Evolutionary conservation across 2,888 invertebrate genomes (phyloP), one percentile per base, ranked within the genome.

Genomic region (Athetis lepigone): DNA sequence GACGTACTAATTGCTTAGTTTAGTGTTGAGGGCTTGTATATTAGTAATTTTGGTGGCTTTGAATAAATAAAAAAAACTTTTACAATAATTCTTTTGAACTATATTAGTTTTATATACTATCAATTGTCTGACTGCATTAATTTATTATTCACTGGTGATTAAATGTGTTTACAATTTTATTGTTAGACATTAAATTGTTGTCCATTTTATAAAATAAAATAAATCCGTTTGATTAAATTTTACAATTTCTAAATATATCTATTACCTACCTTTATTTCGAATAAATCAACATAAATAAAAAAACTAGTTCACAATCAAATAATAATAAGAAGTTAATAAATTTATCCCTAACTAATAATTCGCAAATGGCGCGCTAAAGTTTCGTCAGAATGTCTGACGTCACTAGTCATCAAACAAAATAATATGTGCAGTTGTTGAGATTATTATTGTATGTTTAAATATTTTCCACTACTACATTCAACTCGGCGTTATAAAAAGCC

Each of bases 401-500:
- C 84, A 84, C 85, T 87, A 88, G 85, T 88, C 88, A 88, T 88
- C 88, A 88, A 82, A 80, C 81, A 83, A 60, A 63, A 64, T 64
- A 71, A 80, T 84, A 85, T 83, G 78, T 83, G 83, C 85, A 84
- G 75, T 84, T 79, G 84, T 81, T 83, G 84, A 85, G 83, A 87
- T 86, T 88, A 87, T 85, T 84, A 87, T 85, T 84, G 80, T 86
- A 84, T 88, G 54, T 60, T 89, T 85, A 89, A n/a, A 88, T 90
- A 89, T 89, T 88, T 69, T 50, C 59, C 62, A 61, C 62, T 86
- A 84, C 85, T 85, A 86, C 81, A 88, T 86, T 87, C 86, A 84
- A 87, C 84, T 86, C 84, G 84, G 80, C 79, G 85, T 89, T 89
- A 91, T 92, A 93, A 93, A 94, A 94, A 94, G 92, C 92, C 89